Evolutionary conservation across 92 coral and sea anemone species (phyloP).

Genomic region (Epizoanthus rinbou): DNA sequence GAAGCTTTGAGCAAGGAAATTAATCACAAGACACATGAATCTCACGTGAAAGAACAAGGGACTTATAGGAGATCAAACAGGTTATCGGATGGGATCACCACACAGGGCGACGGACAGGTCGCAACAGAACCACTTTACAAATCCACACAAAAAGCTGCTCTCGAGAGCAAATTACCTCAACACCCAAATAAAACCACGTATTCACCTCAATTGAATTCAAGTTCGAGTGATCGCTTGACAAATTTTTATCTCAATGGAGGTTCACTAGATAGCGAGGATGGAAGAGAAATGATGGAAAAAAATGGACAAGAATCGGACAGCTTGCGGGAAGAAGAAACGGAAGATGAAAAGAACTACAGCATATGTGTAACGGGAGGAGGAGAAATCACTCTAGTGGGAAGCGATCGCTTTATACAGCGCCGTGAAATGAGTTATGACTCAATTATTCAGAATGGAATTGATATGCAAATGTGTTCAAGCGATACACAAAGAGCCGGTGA

Average conservation of each 20-base stretch:
- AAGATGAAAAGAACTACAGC: slow-evolving; percentile 24
- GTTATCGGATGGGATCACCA: neutral
- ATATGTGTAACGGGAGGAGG: slow-evolving; percentile 40
- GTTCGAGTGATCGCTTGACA: slow-evolving; percentile 34
- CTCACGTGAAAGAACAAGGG: neutral
- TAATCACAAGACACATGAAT: neutral
- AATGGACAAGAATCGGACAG: slow-evolving; percentile 8
- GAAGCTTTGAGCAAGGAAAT: neutral
- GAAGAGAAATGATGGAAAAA: neutral
- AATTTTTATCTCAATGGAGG: slow-evolving; percentile 11
- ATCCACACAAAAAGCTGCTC: neutral
- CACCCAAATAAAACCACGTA: neutral
- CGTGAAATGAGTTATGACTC: slow-evolving; percentile 39
- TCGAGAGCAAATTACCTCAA: slow-evolving; percentile 15
- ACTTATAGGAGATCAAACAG: neutral
- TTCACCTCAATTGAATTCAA: slow-evolving; percentile 10
- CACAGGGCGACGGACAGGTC: neutral
- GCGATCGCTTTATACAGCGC: slow-evolving; percentile 31
- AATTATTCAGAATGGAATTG: slow-evolving; percentile 12
- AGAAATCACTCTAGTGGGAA: slow-evolving; percentile 44
- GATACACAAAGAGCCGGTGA: slow-evolving; percentile 36
- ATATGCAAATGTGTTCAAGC: slow-evolving; percentile 55
- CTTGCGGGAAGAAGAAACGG: slow-evolving; percentile 14
- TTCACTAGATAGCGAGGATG: slow-evolving; percentile 13
- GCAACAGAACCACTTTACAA: neutral